phyloP scores from a whole-genome alignment of 2,797 vertebrate species.

The Yasuhikotakia modesta region DNA sequence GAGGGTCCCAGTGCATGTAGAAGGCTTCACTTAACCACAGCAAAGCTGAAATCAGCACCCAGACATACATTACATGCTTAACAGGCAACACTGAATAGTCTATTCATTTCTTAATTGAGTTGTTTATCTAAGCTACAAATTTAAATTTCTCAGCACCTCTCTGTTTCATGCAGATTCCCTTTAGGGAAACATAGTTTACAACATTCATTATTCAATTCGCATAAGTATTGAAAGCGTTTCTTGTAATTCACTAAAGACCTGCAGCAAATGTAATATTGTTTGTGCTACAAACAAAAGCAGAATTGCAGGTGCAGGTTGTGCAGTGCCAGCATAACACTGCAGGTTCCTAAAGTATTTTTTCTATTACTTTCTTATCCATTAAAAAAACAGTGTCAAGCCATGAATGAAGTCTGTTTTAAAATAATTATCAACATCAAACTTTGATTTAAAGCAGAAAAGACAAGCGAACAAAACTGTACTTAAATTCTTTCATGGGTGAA shows the following conservation, averaged over 20 bases:
- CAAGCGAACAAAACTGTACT: too few species aligned
- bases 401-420: too few species aligned
- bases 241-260: neutral
- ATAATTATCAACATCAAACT: too few species aligned
- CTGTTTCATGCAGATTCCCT: neutral
- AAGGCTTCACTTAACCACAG: constrained; percentile 13
- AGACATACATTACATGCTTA: constrained; percentile 9
- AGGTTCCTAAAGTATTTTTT: neutral
- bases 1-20: neutral
- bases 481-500: too few species aligned
- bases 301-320: neutral
- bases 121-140: neutral
- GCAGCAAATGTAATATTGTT: neutral
- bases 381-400: too few species aligned
- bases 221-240: neutral
- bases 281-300: neutral
- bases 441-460: too few species aligned
- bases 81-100: neutral
- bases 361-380: neutral
- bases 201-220: neutral
- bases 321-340: neutral
- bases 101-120: constrained; percentile 34
- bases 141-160: neutral
- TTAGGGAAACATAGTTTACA: neutral
- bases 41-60: constrained; percentile 26